Evolutionary conservation across 1,140 invertebrate genomes (phyloP), one percentile per base, ranked within the genome.

Genomic region (Elymnias hypermnestra): DNA sequence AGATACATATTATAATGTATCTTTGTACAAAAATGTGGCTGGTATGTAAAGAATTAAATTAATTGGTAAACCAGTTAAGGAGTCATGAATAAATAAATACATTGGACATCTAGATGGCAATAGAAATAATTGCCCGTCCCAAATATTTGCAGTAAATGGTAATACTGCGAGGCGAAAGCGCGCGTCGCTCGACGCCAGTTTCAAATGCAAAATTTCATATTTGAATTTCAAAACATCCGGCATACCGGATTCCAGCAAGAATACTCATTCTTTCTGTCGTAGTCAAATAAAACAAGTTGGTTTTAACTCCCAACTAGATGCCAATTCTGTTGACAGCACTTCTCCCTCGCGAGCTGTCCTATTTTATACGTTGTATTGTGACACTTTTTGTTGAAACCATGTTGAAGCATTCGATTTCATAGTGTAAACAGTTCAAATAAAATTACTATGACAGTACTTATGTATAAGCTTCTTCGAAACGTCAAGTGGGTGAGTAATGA

Each of bases 191-290:
- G 29, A 56, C 58, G 63, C 62, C 59, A 70, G 73, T 77, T 79
- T 57, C 61, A 52, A 79, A 79, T 83, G 67, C 70, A 74, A 78
- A 83, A 72, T 66, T 78, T 58, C 50, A 71, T 72, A 79, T 83
- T 79, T 79, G 78, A 79, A 83, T 63, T 83, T 79, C 72, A 83
- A 83, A 83, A 76, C 69, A 71, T 55, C 36, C 63, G 48, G 47
- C 58, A 53, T 51, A 51, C 50, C 57, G 46, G 54, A 45, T 45
- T 33, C 44, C 38, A 57, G 48, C 29, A 29, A 55, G 58, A 63
- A 81, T 67, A 67, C 46, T 53, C 62, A 64, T 71, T 69, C 71
- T 73, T 75, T 58, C 28, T 41, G 56, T 41, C 49, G 47, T 42
- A 54, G 46, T 64, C 41, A 59, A 72, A 72, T 72, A 71, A 76